Base-by-base conservation (phyloP, 2,797 vertebrate genomes). In the Phalloptychus januarius region DNA sequence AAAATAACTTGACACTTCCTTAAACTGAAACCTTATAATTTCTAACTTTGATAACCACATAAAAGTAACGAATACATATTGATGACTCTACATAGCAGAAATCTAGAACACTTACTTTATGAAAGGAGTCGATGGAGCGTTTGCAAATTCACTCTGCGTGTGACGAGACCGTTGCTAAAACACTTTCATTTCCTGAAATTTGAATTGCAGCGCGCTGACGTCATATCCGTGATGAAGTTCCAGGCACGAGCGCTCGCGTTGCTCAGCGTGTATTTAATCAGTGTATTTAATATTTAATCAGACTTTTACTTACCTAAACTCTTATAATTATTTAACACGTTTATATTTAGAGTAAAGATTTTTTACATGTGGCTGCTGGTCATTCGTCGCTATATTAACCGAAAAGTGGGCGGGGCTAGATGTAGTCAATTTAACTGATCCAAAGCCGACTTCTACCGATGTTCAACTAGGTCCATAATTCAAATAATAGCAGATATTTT, bases 171-270 rank as follows among this genome's bases (percentile, higher is more conserved):
- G 86, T 88, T 89, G 79, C 38, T 73, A 1, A 42, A 54, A 70
- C 72, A 74, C 76, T 86, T 90, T 90, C 85, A 76, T 85, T 94
- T 94, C 93, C 92, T 92, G 78, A 86, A 92, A 85, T 95, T 95
- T 95, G 94, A 95, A 95, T 93, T 84, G n/a, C 61, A 71, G 89
- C 92, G 92, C 90, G 82, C 6, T 86, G 71, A 90, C 93, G 91
- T 94, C 89, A 94, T 8, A 0, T 89, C 87, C 85, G 75, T 36
- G 16, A 75, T 2, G 70, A 12, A 0, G 40, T 0, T 1, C 0
- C 0, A 23, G 48, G 77, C 71, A 42, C 75, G 91, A n/a, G 0
- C 54, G 83, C 38, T 86, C 56, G 13, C 0, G 0, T 0, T 0
- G 0, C 1, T 45, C 45, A 5, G 78, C 0, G 31, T 58, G 76